Percentiles rank a stretch among this genome's conserved stretches.
Conservation (phyloP, 2,113 vertebrate genomes). For the Benitochromis conjunctus region DNA sequence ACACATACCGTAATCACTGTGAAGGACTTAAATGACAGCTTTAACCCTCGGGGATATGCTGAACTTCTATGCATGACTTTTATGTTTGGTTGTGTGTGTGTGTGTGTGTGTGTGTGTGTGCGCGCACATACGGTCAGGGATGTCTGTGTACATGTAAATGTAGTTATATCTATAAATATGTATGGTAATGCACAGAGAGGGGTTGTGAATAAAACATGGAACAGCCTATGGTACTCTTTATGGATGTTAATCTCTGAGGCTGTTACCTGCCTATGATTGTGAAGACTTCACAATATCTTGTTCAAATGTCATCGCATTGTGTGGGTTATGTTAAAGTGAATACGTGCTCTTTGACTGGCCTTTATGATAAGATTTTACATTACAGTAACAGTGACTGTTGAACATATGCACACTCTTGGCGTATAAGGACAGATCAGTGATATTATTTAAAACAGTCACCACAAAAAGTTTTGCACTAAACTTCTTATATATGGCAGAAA, state of each 20-base stretch:
- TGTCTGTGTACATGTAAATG: conserved; percentile 51
- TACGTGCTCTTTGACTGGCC: neutral
- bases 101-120: neutral
- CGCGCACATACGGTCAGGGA: neutral
- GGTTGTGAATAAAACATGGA: conserved; percentile 62
- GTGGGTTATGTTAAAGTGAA: neutral
- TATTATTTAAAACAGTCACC: neutral
- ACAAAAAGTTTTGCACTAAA: neutral
- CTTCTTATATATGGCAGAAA: neutral
- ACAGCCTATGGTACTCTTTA: conserved; percentile 35
- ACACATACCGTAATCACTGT: conserved; percentile 37
- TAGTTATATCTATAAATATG: conserved; percentile 61
- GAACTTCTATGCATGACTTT: conserved; percentile 32
- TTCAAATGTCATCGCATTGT: conserved; percentile 35
- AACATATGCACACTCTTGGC: neutral
- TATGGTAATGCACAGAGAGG: conserved; percentile 42
- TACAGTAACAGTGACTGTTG: neutral
- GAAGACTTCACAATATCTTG: conserved; percentile 3
- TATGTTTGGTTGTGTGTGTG: neutral
- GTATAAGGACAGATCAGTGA: neutral
- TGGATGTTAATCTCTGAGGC: conserved; percentile 45
- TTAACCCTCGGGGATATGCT: conserved; percentile 41
- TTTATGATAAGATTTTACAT: neutral
- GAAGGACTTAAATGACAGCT: conserved; percentile 58
- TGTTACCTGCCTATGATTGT: conserved; percentile 25